phyloP scores from a whole-genome alignment of 2,888 invertebrate species.

The Apotomis capreana region DNA sequence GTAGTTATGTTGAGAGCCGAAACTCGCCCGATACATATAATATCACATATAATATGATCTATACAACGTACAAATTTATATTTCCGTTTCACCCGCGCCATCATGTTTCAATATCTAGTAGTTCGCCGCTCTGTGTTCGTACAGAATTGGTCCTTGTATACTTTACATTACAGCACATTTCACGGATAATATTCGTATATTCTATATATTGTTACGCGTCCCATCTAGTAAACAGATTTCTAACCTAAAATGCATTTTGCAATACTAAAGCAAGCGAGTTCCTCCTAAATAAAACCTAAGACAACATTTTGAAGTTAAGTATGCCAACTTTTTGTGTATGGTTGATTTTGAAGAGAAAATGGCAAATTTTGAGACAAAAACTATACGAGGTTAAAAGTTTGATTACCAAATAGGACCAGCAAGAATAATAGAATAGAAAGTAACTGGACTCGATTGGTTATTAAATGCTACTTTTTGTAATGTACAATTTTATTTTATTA shows the following conservation, averaged over 20 bases:
- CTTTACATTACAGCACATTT: slow-evolving; percentile 1
- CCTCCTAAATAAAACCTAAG: not conserved
- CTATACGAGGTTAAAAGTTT: not conserved
- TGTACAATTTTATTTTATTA: slow-evolving; percentile 33
- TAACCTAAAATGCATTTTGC: not conserved
- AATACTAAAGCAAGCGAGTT: not conserved
- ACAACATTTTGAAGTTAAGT: not conserved
- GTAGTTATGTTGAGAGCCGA: slow-evolving; percentile 32
- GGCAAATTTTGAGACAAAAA: not conserved
- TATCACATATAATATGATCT: slow-evolving; percentile 32
- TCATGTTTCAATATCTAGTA: slow-evolving; percentile 6
- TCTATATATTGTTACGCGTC: not conserved
- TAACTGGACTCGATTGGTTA: not conserved
- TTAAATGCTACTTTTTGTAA: slow-evolving; percentile 28
- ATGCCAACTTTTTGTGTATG: not conserved
- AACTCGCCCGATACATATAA: slow-evolving; percentile 36
- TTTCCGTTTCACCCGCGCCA: slow-evolving; percentile 10
- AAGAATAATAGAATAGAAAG: not conserved
- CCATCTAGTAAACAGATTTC: not conserved
- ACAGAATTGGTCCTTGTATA: slow-evolving; percentile 29
- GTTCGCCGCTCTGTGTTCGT: slow-evolving; percentile 12
- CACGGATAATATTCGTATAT: not conserved
- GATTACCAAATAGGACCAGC: not conserved
- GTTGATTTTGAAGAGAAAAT: not conserved
- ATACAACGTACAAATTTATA: slow-evolving; percentile 16